phyloP scores from a whole-genome alignment of 2,888 invertebrate species.

The Macrophya annulata region DNA sequence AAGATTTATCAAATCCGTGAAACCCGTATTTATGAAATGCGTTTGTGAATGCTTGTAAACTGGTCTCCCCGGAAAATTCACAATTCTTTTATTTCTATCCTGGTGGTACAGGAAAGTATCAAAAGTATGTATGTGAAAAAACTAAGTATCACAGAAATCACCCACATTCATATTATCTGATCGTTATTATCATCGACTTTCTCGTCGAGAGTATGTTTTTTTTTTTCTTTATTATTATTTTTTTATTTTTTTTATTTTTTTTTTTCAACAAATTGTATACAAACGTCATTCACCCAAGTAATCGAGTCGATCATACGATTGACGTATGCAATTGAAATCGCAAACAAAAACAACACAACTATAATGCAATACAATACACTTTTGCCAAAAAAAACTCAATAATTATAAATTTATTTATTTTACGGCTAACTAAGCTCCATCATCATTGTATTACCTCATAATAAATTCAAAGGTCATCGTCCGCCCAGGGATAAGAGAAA shows the following conservation, averaged over 20 bases:
- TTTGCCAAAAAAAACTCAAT: too few relatives aligned
- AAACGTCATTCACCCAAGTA: neutral
- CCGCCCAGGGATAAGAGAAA: neutral
- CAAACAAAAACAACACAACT: neutral
- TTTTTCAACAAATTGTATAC: neutral
- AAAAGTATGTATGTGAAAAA: conserved; percentile 63
- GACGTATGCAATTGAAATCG: neutral
- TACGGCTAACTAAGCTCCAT: neutral
- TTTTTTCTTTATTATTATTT: neutral
- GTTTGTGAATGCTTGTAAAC: conserved; percentile 5
- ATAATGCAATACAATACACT: neutral
- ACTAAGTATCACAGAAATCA: neutral
- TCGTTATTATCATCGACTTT: neutral
- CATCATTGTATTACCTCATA: neutral
- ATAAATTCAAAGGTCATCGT: conserved; percentile 2
- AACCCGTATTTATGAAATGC: neutral
- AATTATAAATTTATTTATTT: neutral
- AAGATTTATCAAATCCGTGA: neutral
- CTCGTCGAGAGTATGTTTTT: neutral
- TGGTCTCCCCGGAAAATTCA: conserved; percentile 5
- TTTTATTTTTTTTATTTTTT: neutral
- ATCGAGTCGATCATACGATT: neutral
- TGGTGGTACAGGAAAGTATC: conserved; percentile 67
- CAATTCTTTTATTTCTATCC: conserved; percentile 63
- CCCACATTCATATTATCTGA: neutral